Evolutionary conservation across 2,797 vertebrate species (phyloP).

Genomic region (Lutjanus argentimaculatus): DNA sequence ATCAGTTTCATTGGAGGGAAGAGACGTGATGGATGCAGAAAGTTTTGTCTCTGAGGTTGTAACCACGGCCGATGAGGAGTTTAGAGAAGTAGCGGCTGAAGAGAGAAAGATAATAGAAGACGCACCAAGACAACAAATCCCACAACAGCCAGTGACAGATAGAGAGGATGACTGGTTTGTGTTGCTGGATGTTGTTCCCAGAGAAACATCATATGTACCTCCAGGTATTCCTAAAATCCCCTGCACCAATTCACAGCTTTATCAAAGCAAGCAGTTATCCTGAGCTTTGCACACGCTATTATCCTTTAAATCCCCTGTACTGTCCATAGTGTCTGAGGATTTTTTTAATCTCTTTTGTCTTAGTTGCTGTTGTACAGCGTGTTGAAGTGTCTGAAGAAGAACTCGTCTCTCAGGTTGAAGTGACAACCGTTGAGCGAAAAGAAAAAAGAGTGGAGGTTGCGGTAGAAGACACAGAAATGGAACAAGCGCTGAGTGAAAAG

Average conservation of each 20-base stretch:
- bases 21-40: conserved; percentile 23
- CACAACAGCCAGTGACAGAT: conserved; percentile 7
- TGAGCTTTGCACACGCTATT: conserved; percentile 22
- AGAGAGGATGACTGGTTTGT: conserved; percentile 75
- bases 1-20: conserved; percentile 50
- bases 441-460: conserved; percentile 38
- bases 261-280: conserved; percentile 22
- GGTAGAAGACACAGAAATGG: conserved; percentile 33
- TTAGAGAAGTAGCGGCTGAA: conserved; percentile 44
- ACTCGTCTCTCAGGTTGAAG: conserved; percentile 32
- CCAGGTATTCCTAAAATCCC: conserved; percentile 67
- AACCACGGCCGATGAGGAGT: conserved; percentile 31
- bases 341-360: conserved; percentile 32
- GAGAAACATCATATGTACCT: conserved; percentile 42
- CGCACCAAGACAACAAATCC: conserved; percentile 18
- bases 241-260: background rate
- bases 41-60: conserved; percentile 20
- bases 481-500: conserved; percentile 22
- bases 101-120: conserved; percentile 52
- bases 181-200: conserved; percentile 65
- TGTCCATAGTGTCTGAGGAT: conserved; percentile 21
- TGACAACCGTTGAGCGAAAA: conserved; percentile 17
- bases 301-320: conserved; percentile 1
- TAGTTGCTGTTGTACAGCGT: conserved; percentile 45
- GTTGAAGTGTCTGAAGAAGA: conserved; percentile 45